Conservation (phyloP, 2,797 vertebrate genomes). For the Thunnus albacares region DNA sequence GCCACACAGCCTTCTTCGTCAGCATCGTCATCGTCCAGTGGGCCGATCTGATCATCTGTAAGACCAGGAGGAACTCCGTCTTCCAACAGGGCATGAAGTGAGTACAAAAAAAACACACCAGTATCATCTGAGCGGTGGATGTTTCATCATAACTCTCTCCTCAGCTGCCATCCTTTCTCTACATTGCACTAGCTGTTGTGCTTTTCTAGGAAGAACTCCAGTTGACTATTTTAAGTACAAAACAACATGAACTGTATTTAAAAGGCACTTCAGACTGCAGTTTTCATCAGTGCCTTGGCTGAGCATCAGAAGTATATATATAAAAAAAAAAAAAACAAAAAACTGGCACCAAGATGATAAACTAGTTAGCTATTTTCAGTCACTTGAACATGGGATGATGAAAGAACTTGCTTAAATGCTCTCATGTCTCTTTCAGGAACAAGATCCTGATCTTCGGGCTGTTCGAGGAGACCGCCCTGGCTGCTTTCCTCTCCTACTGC, state of each 20-base stretch:
- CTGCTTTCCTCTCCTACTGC: constrained; percentile 96
- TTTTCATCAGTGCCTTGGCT: neutral
- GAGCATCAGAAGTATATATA: neutral
- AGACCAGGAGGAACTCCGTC: constrained; percentile 97
- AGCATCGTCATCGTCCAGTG: constrained; percentile 98
- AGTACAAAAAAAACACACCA: constrained; percentile 56
- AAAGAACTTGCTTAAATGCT: neutral
- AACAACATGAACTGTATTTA: constrained; percentile 7
- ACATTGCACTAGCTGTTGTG: neutral
- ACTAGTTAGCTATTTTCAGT: constrained; percentile 4
- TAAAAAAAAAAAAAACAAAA: too few relatives aligned
- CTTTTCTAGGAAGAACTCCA: constrained; percentile 2
- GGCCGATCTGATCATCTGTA: constrained; percentile 97
- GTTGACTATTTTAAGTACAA: constrained; percentile 2
- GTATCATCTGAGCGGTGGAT: neutral
- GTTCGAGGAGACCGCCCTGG: constrained; percentile 96
- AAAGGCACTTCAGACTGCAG: neutral
- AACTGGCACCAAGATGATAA: neutral
- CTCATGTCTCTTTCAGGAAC: constrained; percentile 86
- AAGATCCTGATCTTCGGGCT: constrained; percentile 98
- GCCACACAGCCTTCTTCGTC: constrained; percentile 96
- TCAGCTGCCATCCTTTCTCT: neutral
- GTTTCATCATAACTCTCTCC: neutral
- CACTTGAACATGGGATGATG: neutral
- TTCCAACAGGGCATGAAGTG: constrained; percentile 99